Evolutionary conservation across 2,113 vertebrate species (phyloP).

Genomic region (Chascanopsetta lugubris): DNA sequence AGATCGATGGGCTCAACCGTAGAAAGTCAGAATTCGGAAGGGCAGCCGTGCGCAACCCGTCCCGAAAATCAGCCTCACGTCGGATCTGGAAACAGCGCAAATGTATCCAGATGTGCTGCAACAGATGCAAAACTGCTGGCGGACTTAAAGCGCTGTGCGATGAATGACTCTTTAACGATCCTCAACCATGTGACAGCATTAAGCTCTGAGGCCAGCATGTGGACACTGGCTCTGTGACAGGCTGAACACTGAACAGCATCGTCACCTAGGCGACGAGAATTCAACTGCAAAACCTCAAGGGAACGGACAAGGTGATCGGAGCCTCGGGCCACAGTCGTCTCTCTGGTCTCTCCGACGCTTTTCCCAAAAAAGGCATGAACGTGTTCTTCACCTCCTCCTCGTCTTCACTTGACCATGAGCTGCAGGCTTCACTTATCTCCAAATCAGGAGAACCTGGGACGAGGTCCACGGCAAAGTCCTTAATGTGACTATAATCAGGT

Average conservation of each 20-base stretch:
- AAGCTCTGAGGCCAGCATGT: background rate
- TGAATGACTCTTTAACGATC: no score
- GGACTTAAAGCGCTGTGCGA: no score
- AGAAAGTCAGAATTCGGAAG: no score
- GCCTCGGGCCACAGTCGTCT: constrained; percentile 8
- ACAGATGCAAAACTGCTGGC: no score
- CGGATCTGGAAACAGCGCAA: no score
- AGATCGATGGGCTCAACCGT: no score
- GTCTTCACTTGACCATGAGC: constrained; percentile 42
- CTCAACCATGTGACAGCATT: no score
- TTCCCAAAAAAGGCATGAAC: constrained; percentile 64
- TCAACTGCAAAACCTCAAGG: background rate
- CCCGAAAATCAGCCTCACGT: no score
- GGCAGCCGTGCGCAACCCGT: no score
- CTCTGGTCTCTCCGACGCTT: constrained; percentile 6
- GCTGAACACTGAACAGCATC: background rate
- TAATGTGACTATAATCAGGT: constrained; percentile 53
- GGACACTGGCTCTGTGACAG: background rate
- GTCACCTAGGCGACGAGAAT: background rate
- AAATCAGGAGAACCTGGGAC: constrained; percentile 43
- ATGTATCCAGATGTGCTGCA: no score
- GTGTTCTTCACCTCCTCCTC: constrained; percentile 5
- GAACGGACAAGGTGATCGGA: constrained; percentile 15
- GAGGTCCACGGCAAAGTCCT: constrained; percentile 30
- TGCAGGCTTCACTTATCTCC: constrained; percentile 53